phyloP scores from a whole-genome alignment of 2,113 vertebrate genomes.

The Cyprinodon brontotheroides region DNA sequence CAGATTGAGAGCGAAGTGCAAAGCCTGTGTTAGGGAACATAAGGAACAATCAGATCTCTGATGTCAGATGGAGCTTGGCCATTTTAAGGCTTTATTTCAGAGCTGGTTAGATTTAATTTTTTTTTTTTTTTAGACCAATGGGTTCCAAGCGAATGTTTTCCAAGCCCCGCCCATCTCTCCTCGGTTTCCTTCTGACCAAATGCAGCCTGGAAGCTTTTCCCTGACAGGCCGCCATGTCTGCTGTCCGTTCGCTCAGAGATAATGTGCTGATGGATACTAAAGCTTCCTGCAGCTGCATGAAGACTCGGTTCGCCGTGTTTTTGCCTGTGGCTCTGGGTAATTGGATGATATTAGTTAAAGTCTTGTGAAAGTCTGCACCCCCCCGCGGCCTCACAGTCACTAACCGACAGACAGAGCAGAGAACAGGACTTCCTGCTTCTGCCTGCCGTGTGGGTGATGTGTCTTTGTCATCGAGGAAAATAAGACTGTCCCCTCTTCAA shows the following conservation, averaged over 20 bases:
- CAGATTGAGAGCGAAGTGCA: no score
- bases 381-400: conserved; percentile 28
- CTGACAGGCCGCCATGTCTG: conserved; percentile 18
- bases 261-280: conserved; percentile 31
- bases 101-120: no score
- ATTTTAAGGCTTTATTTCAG: no score
- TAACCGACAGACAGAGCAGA: conserved; percentile 29
- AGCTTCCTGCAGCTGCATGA: conserved; percentile 26
- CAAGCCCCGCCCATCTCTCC: not conserved
- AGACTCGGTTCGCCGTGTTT: conserved; percentile 32
- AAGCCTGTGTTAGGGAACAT: no score
- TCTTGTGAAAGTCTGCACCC: conserved; percentile 29
- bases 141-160: no score
- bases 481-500: not conserved
- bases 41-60: no score
- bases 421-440: conserved; percentile 6
- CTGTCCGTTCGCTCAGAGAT: conserved; percentile 45
- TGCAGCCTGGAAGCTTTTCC: not conserved
- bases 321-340: conserved; percentile 51
- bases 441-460: not conserved
- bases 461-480: not conserved
- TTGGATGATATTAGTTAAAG: conserved; percentile 57
- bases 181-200: not conserved
- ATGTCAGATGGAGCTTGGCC: no score
- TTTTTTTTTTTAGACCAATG: no score